phyloP scores from a whole-genome alignment of 2,888 invertebrate genomes.

The Volucella bombylans region DNA sequence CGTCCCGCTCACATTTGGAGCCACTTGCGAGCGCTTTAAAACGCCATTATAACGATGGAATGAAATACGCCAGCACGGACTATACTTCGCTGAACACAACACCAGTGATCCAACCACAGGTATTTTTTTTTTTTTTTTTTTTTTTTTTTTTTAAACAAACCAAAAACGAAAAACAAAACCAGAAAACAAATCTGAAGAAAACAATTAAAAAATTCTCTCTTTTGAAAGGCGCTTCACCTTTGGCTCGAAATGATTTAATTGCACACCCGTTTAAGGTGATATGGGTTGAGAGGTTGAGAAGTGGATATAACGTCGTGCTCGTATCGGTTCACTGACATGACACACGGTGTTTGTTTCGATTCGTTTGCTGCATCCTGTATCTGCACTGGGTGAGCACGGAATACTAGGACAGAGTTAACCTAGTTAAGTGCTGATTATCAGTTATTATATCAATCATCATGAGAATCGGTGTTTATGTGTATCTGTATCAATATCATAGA shows the following conservation, averaged over 20 bases:
- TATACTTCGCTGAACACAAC: conserved; percentile 3
- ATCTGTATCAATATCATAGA: no score
- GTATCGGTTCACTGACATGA: conserved; percentile 64
- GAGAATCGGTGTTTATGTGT: not conserved
- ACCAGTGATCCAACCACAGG: not conserved
- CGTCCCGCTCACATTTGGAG: conserved; percentile 2
- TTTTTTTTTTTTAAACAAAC: not conserved
- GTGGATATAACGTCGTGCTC: conserved; percentile 24
- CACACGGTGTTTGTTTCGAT: conserved; percentile 31
- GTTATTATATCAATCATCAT: not conserved
- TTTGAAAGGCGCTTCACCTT: conserved; percentile 60
- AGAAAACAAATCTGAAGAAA: conserved; percentile 26
- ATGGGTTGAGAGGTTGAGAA: conserved; percentile 62
- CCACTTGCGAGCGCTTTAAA: conserved; percentile 4
- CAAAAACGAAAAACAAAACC: not conserved
- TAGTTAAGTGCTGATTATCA: conserved; percentile 12
- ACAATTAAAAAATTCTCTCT: conserved; percentile 45
- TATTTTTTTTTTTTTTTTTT: not conserved
- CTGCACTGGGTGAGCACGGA: not conserved
- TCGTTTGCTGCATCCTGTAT: not conserved
- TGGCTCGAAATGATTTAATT: conserved; percentile 62
- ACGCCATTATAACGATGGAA: not conserved
- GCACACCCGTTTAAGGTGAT: conserved; percentile 64
- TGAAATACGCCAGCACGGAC: not conserved
- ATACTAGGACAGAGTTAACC: not conserved